phyloP scores from a whole-genome alignment of 23 tunicate species.

The Botrylloides violaceus region DNA sequence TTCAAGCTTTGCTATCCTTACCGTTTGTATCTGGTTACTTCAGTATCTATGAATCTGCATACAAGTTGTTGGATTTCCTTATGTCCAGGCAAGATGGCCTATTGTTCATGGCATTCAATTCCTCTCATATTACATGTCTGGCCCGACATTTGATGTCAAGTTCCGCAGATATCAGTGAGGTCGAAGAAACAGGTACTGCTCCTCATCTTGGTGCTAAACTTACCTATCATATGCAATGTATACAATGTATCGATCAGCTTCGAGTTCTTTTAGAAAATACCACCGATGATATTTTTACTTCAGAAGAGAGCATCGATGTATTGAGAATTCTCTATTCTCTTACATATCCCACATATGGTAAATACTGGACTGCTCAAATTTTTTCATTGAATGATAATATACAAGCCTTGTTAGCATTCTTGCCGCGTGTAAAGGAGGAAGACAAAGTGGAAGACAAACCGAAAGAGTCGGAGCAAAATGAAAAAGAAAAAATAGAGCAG shows the following conservation, averaged over 20 bases:
- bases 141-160: slow-evolving; percentile 57
- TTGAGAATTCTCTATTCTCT: slow-evolving; percentile 44
- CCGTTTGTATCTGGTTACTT: slow-evolving; percentile 66
- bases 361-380: slow-evolving; percentile 33
- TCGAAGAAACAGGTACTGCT: slow-evolving; percentile 50
- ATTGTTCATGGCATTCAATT: slow-evolving; percentile 46
- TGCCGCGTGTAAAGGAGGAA: slow-evolving; percentile 21
- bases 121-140: slow-evolving; percentile 29
- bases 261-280: slow-evolving; percentile 29
- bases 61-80: slow-evolving; percentile 34
- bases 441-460: slow-evolving; percentile 16
- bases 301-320: slow-evolving; percentile 41
- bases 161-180: slow-evolving; percentile 13
- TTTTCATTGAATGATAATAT: slow-evolving; percentile 40
- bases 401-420: slow-evolving; percentile 31
- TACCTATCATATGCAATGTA: slow-evolving; percentile 48
- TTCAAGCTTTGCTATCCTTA: slow-evolving; percentile 49
- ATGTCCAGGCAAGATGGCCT: slow-evolving; percentile 42
- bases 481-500: slow-evolving; percentile 4
- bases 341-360: slow-evolving; percentile 50
- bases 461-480: neutral
- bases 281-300: slow-evolving; percentile 22
- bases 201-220: slow-evolving; percentile 57
- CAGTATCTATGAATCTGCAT: slow-evolving; percentile 31
- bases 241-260: slow-evolving; percentile 68